A percentile compares a stretch with the other conserved stretches of the same genome.
Evolutionary conservation across 1,140 invertebrate species (phyloP).

Genomic region (Ceratoteleas bidentatus): DNA sequence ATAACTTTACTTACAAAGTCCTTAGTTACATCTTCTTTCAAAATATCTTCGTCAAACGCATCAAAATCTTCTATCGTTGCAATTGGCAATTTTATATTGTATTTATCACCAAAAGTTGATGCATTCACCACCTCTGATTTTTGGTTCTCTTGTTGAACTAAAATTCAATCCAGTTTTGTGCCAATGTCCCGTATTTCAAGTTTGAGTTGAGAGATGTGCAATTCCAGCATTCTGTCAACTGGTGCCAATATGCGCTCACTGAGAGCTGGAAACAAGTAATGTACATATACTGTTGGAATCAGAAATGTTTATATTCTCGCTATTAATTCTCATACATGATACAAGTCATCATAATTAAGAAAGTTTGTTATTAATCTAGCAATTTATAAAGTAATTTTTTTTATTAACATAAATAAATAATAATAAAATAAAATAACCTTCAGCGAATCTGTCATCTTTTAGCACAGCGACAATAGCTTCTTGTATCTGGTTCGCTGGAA

Average conservation of each 20-base stretch:
- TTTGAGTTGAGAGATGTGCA: background rate
- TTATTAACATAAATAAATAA: no score
- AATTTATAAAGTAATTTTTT: no score
- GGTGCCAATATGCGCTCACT: background rate
- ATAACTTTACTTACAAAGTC: background rate
- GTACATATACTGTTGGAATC: background rate
- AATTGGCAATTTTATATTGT: background rate
- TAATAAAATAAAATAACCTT: no score
- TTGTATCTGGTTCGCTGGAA: no score
- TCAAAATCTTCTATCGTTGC: background rate
- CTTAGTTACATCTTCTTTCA: background rate
- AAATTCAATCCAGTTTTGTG: background rate
- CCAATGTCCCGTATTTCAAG: background rate
- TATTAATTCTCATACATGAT: background rate
- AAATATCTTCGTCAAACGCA: background rate
- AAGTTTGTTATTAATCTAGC: background rate
- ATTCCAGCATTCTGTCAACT: background rate
- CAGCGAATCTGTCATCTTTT: no score
- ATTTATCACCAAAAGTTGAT: background rate
- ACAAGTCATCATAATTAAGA: background rate
- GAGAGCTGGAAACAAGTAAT: background rate
- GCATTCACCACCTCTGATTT: background rate
- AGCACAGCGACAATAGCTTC: no score
- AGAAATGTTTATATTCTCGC: background rate
- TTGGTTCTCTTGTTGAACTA: background rate